Percentiles rank a stretch among this genome's conserved stretches.
Evolutionary conservation across 2,888 invertebrate species (phyloP).

Genomic region (Cenopis cana): DNA sequence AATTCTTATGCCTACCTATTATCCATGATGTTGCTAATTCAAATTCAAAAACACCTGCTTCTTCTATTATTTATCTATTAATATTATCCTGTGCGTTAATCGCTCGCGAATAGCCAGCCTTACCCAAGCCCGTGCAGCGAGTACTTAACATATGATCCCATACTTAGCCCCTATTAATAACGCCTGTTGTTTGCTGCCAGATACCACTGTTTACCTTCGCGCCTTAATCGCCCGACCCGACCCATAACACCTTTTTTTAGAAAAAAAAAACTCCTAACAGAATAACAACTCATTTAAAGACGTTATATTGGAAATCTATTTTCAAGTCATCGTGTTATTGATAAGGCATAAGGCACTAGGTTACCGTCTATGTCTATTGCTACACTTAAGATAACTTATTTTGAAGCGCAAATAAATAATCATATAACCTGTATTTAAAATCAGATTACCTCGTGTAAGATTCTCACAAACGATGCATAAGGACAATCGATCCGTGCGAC

Average conservation of each 20-base stretch:
- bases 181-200: slow-evolving; percentile 66
- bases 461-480: slow-evolving; percentile 20
- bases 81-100: slow-evolving; percentile 37
- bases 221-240: slow-evolving; percentile 38
- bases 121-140: slow-evolving; percentile 50
- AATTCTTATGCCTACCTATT: no score
- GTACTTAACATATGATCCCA: slow-evolving; percentile 62
- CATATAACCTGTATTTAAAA: slow-evolving; percentile 10
- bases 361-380: slow-evolving; percentile 15
- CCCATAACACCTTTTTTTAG: slow-evolving; percentile 45
- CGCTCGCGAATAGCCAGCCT: slow-evolving; percentile 52
- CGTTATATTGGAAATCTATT: slow-evolving; percentile 24
- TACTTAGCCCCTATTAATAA: slow-evolving; percentile 72
- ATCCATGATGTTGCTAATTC: no score
- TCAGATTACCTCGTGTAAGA: slow-evolving; percentile 23
- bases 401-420: slow-evolving; percentile 1
- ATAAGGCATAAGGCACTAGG: slow-evolving; percentile 33
- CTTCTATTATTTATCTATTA: neutral
- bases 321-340: slow-evolving; percentile 27
- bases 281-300: slow-evolving; percentile 30
- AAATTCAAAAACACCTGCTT: no score
- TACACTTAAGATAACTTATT: slow-evolving; percentile 15
- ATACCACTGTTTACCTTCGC: slow-evolving; percentile 74
- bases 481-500: slow-evolving; percentile 13
- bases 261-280: slow-evolving; percentile 31